Base-by-base conservation (phyloP, 2,888 invertebrate species). In the Fragum fragum region DNA sequence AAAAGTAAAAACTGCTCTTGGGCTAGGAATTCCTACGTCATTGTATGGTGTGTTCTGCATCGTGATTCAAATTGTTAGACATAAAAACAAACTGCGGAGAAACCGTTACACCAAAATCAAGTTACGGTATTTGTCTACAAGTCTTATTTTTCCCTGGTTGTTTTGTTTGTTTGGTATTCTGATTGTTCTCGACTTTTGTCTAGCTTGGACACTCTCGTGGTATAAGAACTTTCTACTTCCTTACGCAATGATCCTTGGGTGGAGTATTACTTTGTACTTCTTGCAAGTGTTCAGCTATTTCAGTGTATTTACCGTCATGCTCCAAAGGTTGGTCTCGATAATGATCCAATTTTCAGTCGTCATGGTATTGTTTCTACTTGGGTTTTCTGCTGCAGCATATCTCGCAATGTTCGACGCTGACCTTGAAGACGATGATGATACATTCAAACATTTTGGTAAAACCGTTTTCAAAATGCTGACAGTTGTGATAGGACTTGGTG, bases 401-500 rank as follows among this genome's bases (percentile, higher is more conserved):
- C 21, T 68, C 11, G 6, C 39, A 16, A 68, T 68, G 66, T 23
- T 39, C 18, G 47, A 47, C 16, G 47, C 47, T 3, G 47, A 47
- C 2, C 18, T 47, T 14, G 47, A 47, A 18, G 47, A 47, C 14
- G 66, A 32, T 1, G 66, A 28, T 6, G 23, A 42, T 16, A 21
- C 36, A 7, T 68, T 39, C 18, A 14, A 39, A 36, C 21, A 68
- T 21, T 36, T 36, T 23, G 39, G 39, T 39, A 32, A 68, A 21
- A 68, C 39, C 2, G 1, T 39, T 21, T 16, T 68, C 6, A 32
- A 68, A 21, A 7, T 68, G 23, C 21, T 68, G n/a, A 32, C 39
- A 23, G 23, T 68, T 5, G 39, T 68, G 66, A 18, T 68, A 21
- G 66, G 66, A 18, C 23, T 68, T 23, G 66, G 66, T 36, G 66